phyloP scores from a whole-genome alignment of 1,140 invertebrate genomes.

The Hycleus phaleratus region DNA sequence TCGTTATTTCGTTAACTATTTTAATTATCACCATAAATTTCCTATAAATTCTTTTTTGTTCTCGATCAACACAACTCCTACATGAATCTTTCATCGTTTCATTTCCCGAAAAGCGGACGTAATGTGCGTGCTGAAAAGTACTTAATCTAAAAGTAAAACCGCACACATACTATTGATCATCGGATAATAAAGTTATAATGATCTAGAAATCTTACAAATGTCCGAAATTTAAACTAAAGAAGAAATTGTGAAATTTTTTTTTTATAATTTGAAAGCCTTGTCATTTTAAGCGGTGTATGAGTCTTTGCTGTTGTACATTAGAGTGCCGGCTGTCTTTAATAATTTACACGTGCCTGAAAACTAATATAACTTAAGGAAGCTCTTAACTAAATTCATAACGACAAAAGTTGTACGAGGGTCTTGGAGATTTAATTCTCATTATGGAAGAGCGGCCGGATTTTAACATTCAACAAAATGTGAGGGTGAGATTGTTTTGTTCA shows the following conservation, averaged over 20 bases:
- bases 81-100: conserved; percentile 12
- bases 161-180: conserved; percentile 8
- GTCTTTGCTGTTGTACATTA: not conserved
- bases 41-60: no score
- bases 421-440: conserved; percentile 13
- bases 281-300: not conserved
- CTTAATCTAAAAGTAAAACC: conserved; percentile 10
- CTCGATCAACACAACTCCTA: not conserved
- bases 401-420: conserved; percentile 9
- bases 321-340: conserved; percentile 1
- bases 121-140: conserved; percentile 10
- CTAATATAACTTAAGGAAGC: conserved; percentile 15
- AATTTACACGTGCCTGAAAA: conserved; percentile 14
- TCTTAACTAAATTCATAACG: conserved; percentile 16
- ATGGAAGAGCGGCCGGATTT: not conserved
- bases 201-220: not conserved
- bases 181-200: conserved; percentile 9
- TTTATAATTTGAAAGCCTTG: not conserved
- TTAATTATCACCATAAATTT: no score
- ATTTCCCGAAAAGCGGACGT: conserved; percentile 3
- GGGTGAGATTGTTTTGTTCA: conserved; percentile 10
- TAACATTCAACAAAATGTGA: not conserved
- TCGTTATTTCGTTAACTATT: no score
- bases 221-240: no score
- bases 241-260: no score